Conservation (phyloP, 1,140 invertebrate genomes). For the Pseudachorutes palmiensis region DNA sequence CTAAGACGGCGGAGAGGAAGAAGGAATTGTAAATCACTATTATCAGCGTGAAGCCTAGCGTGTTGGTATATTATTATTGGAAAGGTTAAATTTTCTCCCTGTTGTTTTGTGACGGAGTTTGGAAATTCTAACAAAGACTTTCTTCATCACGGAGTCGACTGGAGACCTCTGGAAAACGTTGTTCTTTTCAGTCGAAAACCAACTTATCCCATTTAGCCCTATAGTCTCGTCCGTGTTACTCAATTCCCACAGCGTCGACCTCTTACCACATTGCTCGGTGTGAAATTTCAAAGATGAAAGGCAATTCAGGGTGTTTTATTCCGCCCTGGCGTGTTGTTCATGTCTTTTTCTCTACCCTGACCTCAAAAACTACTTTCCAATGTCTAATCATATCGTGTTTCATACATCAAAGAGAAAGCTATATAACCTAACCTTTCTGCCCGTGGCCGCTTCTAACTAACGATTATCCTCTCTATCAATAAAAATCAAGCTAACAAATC, state of each 20-base stretch:
- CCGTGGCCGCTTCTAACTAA: neutral
- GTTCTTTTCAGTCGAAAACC: too few species aligned
- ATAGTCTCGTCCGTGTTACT: too few species aligned
- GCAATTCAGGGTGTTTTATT: neutral
- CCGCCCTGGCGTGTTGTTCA: constrained; percentile 1
- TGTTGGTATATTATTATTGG: neutral
- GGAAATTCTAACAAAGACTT: too few species aligned
- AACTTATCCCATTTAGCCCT: too few species aligned
- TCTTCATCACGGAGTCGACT: too few species aligned
- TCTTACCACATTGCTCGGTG: neutral
- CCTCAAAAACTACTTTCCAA: constrained; percentile 35
- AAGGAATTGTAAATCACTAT: neutral
- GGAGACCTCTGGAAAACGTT: too few species aligned
- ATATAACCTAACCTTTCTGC: neutral
- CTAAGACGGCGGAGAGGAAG: neutral
- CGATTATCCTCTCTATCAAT: constrained; percentile 28
- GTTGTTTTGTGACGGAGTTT: too few species aligned
- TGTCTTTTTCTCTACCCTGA: constrained; percentile 15
- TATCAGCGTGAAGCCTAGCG: neutral
- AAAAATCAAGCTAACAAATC: constrained; percentile 30
- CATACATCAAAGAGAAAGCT: too few species aligned
- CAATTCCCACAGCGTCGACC: too few species aligned
- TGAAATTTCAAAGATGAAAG: neutral
- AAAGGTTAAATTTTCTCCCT: neutral
- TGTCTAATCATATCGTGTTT: constrained; percentile 34